These are phyloP conservation scores for Glomeris marginata DNA, from an alignment of 2,888 invertebrate species.

Conservation along the genomic window DNA sequence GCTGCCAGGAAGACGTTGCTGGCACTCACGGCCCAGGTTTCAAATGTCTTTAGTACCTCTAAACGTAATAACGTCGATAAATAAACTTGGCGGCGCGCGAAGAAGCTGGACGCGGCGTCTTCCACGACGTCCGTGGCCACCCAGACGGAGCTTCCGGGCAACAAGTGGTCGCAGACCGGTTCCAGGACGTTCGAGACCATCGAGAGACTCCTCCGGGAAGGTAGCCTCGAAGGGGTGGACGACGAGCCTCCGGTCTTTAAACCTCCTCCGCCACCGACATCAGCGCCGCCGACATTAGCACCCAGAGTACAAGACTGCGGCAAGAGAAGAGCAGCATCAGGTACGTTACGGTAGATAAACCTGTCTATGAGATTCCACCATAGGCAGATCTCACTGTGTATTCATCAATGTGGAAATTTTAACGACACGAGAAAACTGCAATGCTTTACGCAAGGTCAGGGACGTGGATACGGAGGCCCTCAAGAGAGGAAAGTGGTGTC, in stretches of 20 bases:
- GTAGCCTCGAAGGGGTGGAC: constrained; percentile 40
- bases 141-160: not conserved
- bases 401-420: too few species aligned
- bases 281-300: not conserved
- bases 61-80: too few species aligned
- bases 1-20: not conserved
- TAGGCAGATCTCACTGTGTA: too few species aligned
- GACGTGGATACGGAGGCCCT: too few species aligned
- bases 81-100: too few species aligned
- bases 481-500: too few species aligned
- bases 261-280: constrained; percentile 42
- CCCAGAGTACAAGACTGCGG: not conserved
- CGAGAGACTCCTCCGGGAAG: constrained; percentile 54
- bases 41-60: too few species aligned
- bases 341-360: too few species aligned
- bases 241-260: constrained; percentile 41
- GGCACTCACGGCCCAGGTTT: not conserved
- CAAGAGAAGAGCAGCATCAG: not conserved
- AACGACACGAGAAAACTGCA: too few species aligned
- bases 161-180: constrained; percentile 37
- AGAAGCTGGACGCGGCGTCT: too few species aligned
- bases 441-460: too few species aligned
- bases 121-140: constrained; percentile 1
- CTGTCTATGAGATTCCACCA: too few species aligned
- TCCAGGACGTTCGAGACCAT: constrained; percentile 64